Conservation (phyloP, 2,888 invertebrate species). For the Xestia xanthographa region DNA sequence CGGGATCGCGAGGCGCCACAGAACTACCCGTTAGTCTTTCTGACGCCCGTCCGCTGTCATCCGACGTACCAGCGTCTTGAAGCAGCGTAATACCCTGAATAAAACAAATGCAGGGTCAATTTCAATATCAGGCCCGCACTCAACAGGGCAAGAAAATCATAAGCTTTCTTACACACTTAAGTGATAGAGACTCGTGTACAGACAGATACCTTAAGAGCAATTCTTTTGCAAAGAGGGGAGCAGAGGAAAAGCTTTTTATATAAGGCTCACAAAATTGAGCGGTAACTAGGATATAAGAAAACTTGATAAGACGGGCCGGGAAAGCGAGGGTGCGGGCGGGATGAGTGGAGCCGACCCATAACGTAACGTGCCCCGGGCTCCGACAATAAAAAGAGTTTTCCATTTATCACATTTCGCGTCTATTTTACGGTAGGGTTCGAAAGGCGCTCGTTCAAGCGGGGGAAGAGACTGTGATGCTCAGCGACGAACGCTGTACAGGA, state of each 20-base stretch:
- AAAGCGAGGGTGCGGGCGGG: constrained; percentile 79
- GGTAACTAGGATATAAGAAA: constrained; percentile 88
- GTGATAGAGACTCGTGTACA: constrained; percentile 74
- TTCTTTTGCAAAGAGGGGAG: constrained; percentile 79
- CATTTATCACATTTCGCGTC: constrained; percentile 91
- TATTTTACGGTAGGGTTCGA: constrained; percentile 89
- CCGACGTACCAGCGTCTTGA: constrained; percentile 95
- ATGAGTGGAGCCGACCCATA: constrained; percentile 83
- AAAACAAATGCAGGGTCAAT: constrained; percentile 76
- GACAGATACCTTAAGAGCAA: constrained; percentile 81
- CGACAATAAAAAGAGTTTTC: constrained; percentile 89
- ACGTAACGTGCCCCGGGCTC: constrained; percentile 85
- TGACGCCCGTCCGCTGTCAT: constrained; percentile 95
- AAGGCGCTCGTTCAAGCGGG: constrained; percentile 82
- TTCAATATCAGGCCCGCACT: constrained; percentile 63
- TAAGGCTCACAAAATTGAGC: constrained; percentile 86
- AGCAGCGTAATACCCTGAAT: constrained; percentile 93
- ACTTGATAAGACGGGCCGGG: constrained; percentile 86
- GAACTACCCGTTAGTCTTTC: constrained; percentile 95
- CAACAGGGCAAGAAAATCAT: constrained; percentile 66
- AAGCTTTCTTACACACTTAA: constrained; percentile 71
- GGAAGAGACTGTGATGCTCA: constrained; percentile 83
- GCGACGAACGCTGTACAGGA: constrained; percentile 82
- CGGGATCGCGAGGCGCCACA: constrained; percentile 94
- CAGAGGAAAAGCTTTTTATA: constrained; percentile 82